Base-by-base conservation (phyloP, 2,888 invertebrate genomes). In the Pollenia angustigena region DNA sequence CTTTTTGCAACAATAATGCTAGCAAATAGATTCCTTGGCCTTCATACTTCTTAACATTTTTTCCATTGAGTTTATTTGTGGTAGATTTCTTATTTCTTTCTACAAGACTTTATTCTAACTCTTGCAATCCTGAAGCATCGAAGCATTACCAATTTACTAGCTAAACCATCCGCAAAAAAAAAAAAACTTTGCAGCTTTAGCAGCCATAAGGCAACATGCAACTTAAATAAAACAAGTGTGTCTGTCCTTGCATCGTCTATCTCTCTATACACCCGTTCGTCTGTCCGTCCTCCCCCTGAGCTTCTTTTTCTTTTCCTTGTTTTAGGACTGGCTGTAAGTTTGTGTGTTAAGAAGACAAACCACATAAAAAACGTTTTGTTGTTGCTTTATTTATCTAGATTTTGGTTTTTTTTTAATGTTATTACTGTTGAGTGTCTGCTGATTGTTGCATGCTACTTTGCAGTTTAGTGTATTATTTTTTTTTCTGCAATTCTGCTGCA, bases 121-220 rank as follows among this genome's bases (percentile, higher is more conserved):
- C 46, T 69, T 71, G 18, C 58, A 12, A 58, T 78, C 62, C 56
- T 52, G n/a, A 78, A 76, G 80, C 86, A 87, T 54, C 83, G 80
- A 87, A 81, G 83, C 80, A 83, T 87, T 86, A 54, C 80, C 86
- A 86, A 86, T 86, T 86, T 86, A 72, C 83, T 72, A 80, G 72
- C 76, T 83, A 83, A 87, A 80, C 86, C 86, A 83, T 80, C 83
- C 86, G 86, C 82, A 87, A 81, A 82, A 81, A 72, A 66, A 72
- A 79, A 68, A 40, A 72, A 76, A 86, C 23, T 80, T 72, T 81
- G 72, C 72, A 78, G 56, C 76, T 46, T 62, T 23, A 48, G 64
- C 52, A 18, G 66, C 71, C 66, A 58, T 50, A 84, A 84, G 78
- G 66, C 76, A 80, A 83, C 86, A 87, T 87, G 86, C 83, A 83